Evolutionary conservation across 2,888 invertebrate species (phyloP), one percentile per base, ranked within the genome.

Genomic region (Netelia melanura): DNA sequence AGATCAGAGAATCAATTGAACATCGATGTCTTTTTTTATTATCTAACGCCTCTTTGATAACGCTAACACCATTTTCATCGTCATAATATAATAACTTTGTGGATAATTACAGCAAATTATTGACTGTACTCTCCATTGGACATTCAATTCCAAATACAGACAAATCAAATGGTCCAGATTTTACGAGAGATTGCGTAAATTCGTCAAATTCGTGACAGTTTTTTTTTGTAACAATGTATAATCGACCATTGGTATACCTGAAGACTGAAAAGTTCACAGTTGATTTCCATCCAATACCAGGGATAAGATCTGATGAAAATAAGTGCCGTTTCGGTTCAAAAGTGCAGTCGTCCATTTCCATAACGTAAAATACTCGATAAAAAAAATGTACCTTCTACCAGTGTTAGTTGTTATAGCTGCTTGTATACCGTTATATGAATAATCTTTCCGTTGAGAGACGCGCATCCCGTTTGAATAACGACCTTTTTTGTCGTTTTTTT

Each of bases 1-100:
- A 54, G 0, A n/a, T 54, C 54, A 54, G 1, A 54, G 2, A 54
- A 6, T 11, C n/a, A 54, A n/a, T 5, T 14, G 17, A 54, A 52
- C 6, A 1, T 38, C 6, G 38, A 2, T 30, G 3, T 38, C 38
- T 8, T 38, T 38, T 38, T 38, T 38, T 38, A 38, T 38, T 38
- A 38, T 38, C 38, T 3, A 38, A 38, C 38, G 38, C 6, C 0
- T 38, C 38, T 38, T 38, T 38, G 6, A 38, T 38, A 54, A 6
- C 2, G 14, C 21, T 67, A 6, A 0, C 9, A n/a, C 38, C 21
- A 44, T 48, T 67, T 48, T 43, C 44, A 67, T 67, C 44, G 10
- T 67, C 44, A 67, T 17, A 67, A 21, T n/a, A 21, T 17, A 67
- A 9, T 48, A 67, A 67, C 43, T 67, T 67, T 10, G 9, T 44